Evolutionary conservation across 2,113 vertebrate genomes (phyloP).

Genomic region (Tretioscincus oriximinensis): DNA sequence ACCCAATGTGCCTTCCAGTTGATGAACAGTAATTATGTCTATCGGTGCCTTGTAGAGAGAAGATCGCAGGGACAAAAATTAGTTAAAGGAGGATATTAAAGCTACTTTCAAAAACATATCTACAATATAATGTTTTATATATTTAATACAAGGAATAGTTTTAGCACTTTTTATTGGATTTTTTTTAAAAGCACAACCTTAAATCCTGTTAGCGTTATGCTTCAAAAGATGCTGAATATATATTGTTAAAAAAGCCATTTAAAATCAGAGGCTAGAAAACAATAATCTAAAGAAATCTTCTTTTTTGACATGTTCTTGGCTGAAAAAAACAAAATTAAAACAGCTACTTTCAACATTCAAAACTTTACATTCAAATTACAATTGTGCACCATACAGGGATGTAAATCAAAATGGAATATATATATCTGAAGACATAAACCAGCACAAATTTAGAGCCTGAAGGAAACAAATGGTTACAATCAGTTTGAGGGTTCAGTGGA

Average conservation of each 20-base stretch:
- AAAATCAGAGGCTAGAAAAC: neutral
- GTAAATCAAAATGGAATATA: conserved; percentile 37
- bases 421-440: conserved; percentile 45
- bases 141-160: neutral
- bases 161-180: neutral
- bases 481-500: conserved; percentile 77
- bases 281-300: neutral
- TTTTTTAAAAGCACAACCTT: neutral
- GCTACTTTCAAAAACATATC: neutral
- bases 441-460: conserved; percentile 70
- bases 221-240: neutral
- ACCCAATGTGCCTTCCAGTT: too few species aligned
- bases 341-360: conserved; percentile 56
- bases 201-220: neutral
- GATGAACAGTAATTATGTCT: too few species aligned
- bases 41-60: too few species aligned
- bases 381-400: conserved; percentile 45
- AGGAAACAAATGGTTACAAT: conserved; percentile 68
- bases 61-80: too few species aligned
- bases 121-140: neutral
- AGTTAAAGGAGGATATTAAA: neutral
- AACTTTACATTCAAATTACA: conserved; percentile 58
- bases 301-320: neutral
- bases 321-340: conserved; percentile 50
- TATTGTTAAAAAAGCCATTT: neutral